Conservation (phyloP, 2,888 invertebrate genomes). For the Tortrix viridana region DNA sequence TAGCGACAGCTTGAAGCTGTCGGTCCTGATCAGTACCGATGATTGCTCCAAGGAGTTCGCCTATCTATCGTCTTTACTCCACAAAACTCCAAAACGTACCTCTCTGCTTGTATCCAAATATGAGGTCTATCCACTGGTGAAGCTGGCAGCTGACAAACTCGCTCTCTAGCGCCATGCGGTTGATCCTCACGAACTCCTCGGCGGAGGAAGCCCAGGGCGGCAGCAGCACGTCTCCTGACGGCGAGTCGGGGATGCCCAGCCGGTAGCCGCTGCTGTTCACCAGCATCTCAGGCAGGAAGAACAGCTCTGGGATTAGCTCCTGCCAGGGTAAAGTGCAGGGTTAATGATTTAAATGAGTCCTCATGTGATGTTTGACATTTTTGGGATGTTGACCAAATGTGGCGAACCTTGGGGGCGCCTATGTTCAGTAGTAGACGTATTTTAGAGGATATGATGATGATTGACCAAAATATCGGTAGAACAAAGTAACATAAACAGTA, state of each 20-base stretch:
- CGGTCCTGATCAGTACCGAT: no score
- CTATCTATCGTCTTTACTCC: no score
- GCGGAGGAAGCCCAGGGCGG: slow-evolving; percentile 99
- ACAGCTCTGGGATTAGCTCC: slow-evolving; percentile 99
- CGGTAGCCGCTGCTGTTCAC: slow-evolving; percentile 92
- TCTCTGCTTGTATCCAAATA: slow-evolving; percentile 99
- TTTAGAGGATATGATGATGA: no score
- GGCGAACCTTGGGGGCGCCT: no score
- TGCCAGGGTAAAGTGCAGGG: slow-evolving; percentile 54
- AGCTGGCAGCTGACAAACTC: slow-evolving; percentile 99
- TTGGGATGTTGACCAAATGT: no score
- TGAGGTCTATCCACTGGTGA: slow-evolving; percentile 99
- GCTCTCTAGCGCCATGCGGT: slow-evolving; percentile 99
- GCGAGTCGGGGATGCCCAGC: slow-evolving; percentile 95
- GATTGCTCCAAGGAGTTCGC: no score
- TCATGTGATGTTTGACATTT: no score
- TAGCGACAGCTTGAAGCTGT: no score
- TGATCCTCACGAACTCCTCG: slow-evolving; percentile 98
- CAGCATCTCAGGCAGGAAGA: slow-evolving; percentile 99
- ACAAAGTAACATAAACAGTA: no score
- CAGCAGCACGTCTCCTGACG: slow-evolving; percentile 92
- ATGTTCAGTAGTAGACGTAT: no score
- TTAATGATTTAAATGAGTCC: neutral
- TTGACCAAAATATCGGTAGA: no score
- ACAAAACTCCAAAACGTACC: slow-evolving; percentile 76